A percentile compares a stretch with the other conserved stretches of the same genome.
phyloP scores from a whole-genome alignment of 2,888 invertebrate genomes.

The Choreutis nemorana region DNA sequence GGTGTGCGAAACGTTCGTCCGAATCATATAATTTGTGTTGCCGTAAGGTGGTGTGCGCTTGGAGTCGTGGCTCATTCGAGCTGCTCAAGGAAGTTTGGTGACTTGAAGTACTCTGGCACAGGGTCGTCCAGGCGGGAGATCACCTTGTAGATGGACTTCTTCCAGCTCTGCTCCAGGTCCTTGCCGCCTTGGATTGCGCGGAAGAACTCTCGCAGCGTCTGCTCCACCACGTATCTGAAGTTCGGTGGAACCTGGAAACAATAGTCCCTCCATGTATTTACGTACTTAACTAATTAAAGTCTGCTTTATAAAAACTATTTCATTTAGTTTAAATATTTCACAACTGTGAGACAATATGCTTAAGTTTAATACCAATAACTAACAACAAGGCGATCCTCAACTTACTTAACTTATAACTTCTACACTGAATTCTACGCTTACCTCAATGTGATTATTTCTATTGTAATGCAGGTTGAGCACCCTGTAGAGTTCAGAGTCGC shows the following conservation, averaged over 20 bases:
- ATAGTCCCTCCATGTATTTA: not conserved
- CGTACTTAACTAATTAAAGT: too few relatives aligned
- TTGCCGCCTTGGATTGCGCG: slow-evolving; percentile 96
- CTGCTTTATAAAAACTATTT: too few relatives aligned
- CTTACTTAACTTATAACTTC: too few relatives aligned
- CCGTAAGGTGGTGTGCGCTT: slow-evolving; percentile 43
- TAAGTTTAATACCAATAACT: too few relatives aligned
- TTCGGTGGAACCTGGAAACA: slow-evolving; percentile 91
- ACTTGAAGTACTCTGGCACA: slow-evolving; percentile 99
- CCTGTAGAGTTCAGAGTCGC: slow-evolving; percentile 96
- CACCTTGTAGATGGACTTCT: slow-evolving; percentile 99
- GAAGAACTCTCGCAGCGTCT: slow-evolving; percentile 98
- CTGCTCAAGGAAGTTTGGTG: slow-evolving; percentile 98
- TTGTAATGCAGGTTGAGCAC: slow-evolving; percentile 99
- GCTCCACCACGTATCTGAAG: slow-evolving; percentile 97
- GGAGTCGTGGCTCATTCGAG: slow-evolving; percentile 76
- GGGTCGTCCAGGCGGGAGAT: slow-evolving; percentile 99
- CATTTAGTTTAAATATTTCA: too few relatives aligned
- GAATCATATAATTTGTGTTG: slow-evolving; percentile 27
- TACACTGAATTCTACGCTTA: too few relatives aligned
- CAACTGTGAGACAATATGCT: too few relatives aligned
- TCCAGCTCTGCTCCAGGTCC: slow-evolving; percentile 99
- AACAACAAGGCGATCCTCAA: too few relatives aligned
- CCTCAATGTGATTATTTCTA: slow-evolving; percentile 96
- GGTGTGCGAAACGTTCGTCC: slow-evolving; percentile 64